Evolutionary conservation across 2,888 invertebrate genomes (phyloP).

Genomic region (Patella caerulea): DNA sequence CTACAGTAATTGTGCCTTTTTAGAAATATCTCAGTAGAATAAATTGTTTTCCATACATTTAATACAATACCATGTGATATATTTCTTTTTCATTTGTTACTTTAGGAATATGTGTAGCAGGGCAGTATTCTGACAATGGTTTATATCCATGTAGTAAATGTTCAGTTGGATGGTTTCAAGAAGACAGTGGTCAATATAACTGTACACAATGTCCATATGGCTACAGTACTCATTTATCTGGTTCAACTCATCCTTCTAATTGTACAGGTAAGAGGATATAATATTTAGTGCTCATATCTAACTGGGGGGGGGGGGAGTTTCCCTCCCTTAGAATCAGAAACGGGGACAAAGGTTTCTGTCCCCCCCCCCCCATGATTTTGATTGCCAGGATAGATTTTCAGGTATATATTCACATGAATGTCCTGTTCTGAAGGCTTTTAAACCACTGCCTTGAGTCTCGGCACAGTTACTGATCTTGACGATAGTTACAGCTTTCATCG

Average conservation of each 20-base stretch:
- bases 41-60: no score
- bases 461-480: no score
- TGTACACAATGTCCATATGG: conserved; percentile 34
- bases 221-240: conserved; percentile 23
- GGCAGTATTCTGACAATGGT: conserved; percentile 38
- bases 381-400: no score
- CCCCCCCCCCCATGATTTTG: no score
- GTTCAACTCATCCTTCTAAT: conserved; percentile 18
- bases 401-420: no score
- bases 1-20: no score
- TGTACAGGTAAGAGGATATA: conserved; percentile 30
- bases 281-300: background rate
- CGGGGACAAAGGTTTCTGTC: no score
- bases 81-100: background rate
- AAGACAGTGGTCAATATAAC: conserved; percentile 15
- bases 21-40: no score
- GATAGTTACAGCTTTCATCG: no score
- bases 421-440: no score
- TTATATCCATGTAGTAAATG: conserved; percentile 35
- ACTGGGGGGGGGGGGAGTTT: background rate
- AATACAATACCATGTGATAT: background rate
- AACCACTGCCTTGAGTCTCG: no score
- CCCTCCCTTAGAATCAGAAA: no score
- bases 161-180: conserved; percentile 31
- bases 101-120: conserved; percentile 42